These are phyloP conservation scores for Elachura formosa DNA, from an alignment of 2,113 vertebrate species.

Conservation along the genomic window DNA sequence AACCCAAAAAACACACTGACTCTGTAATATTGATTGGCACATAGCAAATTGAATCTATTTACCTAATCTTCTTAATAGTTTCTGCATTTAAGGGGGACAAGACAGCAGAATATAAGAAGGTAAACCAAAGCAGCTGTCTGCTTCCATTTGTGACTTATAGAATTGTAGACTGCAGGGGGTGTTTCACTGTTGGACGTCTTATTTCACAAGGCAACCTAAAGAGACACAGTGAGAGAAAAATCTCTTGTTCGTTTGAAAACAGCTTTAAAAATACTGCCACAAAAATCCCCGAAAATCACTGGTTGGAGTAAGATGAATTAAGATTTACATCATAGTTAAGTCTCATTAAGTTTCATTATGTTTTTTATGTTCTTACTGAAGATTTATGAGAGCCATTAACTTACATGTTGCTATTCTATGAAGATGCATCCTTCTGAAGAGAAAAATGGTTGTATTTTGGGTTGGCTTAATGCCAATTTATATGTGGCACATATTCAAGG, in stretches of 20 bases:
- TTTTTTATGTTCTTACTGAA: not conserved
- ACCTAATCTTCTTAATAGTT: not conserved
- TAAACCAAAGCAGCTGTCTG: not conserved
- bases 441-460: not conserved
- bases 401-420: not conserved
- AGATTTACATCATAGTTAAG: not conserved
- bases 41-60: slow-evolving; percentile 11
- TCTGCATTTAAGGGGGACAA: not conserved
- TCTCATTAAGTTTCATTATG: slow-evolving; percentile 12
- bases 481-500: not conserved
- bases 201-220: not conserved
- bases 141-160: not conserved
- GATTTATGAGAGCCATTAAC: not conserved
- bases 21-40: not conserved
- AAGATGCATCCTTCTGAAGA: not conserved
- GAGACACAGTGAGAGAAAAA: not conserved
- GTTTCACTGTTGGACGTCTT: not conserved
- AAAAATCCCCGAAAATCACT: not conserved
- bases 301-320: slow-evolving; percentile 6
- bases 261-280: slow-evolving; percentile 6
- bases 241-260: not conserved
- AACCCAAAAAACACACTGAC: not conserved
- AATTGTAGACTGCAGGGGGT: not conserved
- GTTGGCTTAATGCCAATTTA: not conserved
- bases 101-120: not conserved